Evolutionary conservation across 2,888 invertebrate species (phyloP), one percentile per base, ranked within the genome.

Genomic region (Meiosimyza decipiens): DNA sequence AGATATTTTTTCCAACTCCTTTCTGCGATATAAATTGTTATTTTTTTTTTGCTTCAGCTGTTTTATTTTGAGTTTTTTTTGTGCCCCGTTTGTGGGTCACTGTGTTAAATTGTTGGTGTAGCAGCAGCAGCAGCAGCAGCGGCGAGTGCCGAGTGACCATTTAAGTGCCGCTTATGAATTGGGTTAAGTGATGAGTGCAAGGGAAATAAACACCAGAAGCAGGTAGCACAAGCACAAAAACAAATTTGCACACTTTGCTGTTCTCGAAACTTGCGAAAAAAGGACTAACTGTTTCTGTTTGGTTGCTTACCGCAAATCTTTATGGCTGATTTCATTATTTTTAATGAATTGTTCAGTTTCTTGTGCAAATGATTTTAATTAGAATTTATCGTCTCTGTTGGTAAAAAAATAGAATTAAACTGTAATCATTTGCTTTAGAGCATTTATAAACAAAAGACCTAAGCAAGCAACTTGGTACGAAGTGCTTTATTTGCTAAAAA

Each of bases 121-220:
- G 57, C 16, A 47, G 22, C n/a, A 52, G 57, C 16, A 47, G 22
- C n/a, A 52, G 13, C 16, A 49, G 62, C 50, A n/a, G 28, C 55
- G 71, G 68, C 57, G 52, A 52, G 68, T 52, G 62, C 57, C 64
- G 65, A 74, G 71, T 69, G 60, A 59, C 68, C 18, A 28, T 28
- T 73, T 73, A 65, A 66, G 65, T 54, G 52, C 54, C 70, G 57
- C 69, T 16, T 15, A 51, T 52, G 63, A 73, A 73, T 64, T 73
- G 68, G 64, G 68, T 68, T 71, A 68, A 73, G 73, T 59, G 73
- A 71, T 33, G 71, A 59, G 50, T 64, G 70, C 69, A 60, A 33
- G 50, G 9, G 40, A 40, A 40, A 40, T 7, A 9, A 40, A 40
- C 40, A 40, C 40, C 40, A 40, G 40, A 40, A 40, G 40, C 40